Evolutionary conservation across 2,888 invertebrate genomes (phyloP).

Genomic region (Hipparchia sbordonii): DNA sequence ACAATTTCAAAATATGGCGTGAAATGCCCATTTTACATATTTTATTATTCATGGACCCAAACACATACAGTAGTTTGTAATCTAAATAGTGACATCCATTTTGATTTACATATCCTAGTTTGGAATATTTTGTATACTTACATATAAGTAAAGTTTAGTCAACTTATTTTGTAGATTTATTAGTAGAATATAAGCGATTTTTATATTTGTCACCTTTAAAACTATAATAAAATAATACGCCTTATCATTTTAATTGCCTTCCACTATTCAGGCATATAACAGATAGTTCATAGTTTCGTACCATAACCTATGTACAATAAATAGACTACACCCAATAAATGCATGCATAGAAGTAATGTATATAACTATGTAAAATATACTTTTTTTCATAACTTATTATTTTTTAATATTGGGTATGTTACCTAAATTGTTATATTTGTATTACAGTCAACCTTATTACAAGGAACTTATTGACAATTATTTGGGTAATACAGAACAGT

Average conservation of each 20-base stretch:
- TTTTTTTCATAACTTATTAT: neutral
- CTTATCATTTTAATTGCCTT: neutral
- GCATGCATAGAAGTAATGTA: neutral
- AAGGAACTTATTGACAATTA: neutral
- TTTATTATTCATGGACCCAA: slow-evolving; percentile 1
- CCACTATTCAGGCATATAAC: neutral
- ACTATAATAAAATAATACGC: neutral
- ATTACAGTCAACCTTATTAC: neutral
- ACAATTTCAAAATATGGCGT: neutral
- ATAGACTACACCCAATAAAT: neutral
- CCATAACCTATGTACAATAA: neutral
- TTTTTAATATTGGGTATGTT: neutral
- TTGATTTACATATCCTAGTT: slow-evolving; percentile 4
- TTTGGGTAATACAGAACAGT: slow-evolving; percentile 2
- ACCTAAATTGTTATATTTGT: slow-evolving; percentile 8
- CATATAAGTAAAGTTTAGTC: neutral
- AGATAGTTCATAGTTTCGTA: neutral
- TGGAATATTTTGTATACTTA: neutral
- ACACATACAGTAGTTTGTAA: neutral
- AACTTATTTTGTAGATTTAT: neutral
- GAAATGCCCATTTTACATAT: slow-evolving; percentile 1
- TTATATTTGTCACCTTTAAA: neutral
- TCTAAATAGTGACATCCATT: slow-evolving; percentile 5
- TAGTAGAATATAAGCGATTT: neutral
- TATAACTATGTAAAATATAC: neutral